Conservation (phyloP, 2,113 vertebrate genomes). For the Chloebia gouldiae region DNA sequence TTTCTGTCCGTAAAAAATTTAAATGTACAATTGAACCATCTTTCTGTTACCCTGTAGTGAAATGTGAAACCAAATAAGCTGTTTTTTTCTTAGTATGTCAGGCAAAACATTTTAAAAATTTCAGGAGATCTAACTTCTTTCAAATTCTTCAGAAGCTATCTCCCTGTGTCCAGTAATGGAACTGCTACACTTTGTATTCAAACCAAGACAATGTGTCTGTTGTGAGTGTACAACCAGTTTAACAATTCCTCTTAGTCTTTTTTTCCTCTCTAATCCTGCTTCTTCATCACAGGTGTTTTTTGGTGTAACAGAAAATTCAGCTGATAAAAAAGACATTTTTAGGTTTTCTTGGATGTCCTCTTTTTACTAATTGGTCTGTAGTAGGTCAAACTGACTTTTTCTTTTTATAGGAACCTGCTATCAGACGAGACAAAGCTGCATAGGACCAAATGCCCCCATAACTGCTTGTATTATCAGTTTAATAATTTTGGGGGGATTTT, state of each 20-base stretch:
- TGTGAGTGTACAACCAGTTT: not conserved
- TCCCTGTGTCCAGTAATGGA: not conserved
- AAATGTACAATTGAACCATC: not conserved
- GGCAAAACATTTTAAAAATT: not conserved
- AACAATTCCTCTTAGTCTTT: rapidly evolving
- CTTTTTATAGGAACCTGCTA: not conserved
- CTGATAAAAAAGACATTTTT: not conserved
- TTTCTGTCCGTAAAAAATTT: not conserved
- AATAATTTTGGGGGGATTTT: not conserved
- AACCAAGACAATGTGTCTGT: not conserved
- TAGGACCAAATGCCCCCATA: not conserved
- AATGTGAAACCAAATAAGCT: not conserved
- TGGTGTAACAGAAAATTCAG: not conserved
- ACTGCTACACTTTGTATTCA: not conserved
- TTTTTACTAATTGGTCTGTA: not conserved
- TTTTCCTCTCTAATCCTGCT: not conserved
- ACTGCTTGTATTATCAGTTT: not conserved
- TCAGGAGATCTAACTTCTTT: not conserved
- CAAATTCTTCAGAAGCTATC: not conserved
- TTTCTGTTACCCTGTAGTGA: not conserved
- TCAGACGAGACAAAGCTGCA: not conserved
- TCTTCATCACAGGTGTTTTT: not conserved
- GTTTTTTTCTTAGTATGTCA: not conserved
- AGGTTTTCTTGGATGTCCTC: not conserved
- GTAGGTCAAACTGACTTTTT: not conserved